These are phyloP conservation scores for Pantherophis guttatus DNA, from an alignment of 2,113 vertebrate genomes.

Conservation along the genomic window DNA sequence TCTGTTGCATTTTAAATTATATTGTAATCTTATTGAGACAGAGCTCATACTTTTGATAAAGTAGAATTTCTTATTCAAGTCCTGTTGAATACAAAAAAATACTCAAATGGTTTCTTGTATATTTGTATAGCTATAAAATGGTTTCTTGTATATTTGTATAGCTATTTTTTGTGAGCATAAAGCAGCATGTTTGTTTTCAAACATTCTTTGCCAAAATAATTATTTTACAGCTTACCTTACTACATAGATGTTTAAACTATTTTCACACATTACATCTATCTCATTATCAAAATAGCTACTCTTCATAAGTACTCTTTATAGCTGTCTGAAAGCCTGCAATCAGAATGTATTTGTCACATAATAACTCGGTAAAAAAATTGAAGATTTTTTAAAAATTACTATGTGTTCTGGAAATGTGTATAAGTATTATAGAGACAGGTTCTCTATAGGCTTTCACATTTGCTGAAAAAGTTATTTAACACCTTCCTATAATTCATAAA, in stretches of 20 bases:
- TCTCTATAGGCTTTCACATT: slow-evolving; percentile 23
- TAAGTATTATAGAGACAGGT: slow-evolving; percentile 26
- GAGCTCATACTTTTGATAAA: background rate
- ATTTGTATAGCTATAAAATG: background rate
- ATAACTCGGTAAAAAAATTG: slow-evolving; percentile 43
- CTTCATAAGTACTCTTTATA: slow-evolving; percentile 54
- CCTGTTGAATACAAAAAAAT: background rate
- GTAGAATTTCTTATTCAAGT: background rate
- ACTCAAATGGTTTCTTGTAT: slow-evolving; percentile 1
- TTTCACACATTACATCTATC: slow-evolving; percentile 20
- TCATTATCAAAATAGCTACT: slow-evolving; percentile 38
- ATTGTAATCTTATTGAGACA: slow-evolving; percentile 7
- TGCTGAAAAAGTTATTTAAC: slow-evolving; percentile 41
- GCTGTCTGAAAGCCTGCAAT: slow-evolving; percentile 37
- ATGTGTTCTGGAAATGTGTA: slow-evolving; percentile 42
- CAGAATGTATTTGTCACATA: slow-evolving; percentile 36
- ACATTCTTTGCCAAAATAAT: slow-evolving; percentile 28
- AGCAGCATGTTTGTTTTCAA: slow-evolving; percentile 27
- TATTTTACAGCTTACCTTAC: slow-evolving; percentile 35
- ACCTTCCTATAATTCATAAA: slow-evolving; percentile 16
- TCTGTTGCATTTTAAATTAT: slow-evolving; percentile 30
- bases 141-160: background rate
- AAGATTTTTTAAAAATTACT: slow-evolving; percentile 51
- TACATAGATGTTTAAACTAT: background rate
- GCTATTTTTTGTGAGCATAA: slow-evolving; percentile 32